Conservation (phyloP, 1,140 invertebrate genomes). For the Sycophaga agraensis region DNA sequence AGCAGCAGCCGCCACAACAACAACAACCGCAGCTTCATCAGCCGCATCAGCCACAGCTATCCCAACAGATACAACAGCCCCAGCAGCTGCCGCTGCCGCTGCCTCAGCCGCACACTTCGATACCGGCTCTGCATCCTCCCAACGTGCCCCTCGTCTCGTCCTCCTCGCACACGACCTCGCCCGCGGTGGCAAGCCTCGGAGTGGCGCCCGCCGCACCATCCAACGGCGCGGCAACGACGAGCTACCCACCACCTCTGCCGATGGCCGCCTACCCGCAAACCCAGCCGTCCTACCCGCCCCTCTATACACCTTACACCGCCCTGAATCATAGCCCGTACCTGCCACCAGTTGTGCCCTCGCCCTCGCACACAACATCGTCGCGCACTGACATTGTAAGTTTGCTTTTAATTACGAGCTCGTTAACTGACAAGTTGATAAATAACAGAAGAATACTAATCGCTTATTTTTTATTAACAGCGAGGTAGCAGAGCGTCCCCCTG, state of each 20-base stretch:
- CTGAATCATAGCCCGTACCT: constrained; percentile 68
- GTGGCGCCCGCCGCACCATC: constrained; percentile 59
- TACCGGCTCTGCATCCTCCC: constrained; percentile 60
- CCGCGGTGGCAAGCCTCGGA: constrained; percentile 61
- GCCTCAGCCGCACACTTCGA: constrained; percentile 50
- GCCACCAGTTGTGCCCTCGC: constrained; percentile 62
- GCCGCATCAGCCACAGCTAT: constrained; percentile 5
- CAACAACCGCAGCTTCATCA: constrained; percentile 31
- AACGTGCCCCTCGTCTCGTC: constrained; percentile 61
- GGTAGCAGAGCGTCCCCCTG: constrained; percentile 53
- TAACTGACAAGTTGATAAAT: too few relatives aligned
- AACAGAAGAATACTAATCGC: too few relatives aligned
- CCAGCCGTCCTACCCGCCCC: constrained; percentile 66
- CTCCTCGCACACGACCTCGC: constrained; percentile 57
- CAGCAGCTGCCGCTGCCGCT: constrained; percentile 38
- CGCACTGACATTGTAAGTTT: constrained; percentile 62
- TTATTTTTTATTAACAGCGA: constrained; percentile 44
- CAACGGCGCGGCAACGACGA: constrained; percentile 56
- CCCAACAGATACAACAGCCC: constrained; percentile 40
- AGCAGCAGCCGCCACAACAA: constrained; percentile 20
- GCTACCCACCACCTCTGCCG: constrained; percentile 53
- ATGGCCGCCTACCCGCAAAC: constrained; percentile 64
- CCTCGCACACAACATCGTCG: constrained; percentile 65
- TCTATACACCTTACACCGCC: constrained; percentile 73
- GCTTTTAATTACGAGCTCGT: too few relatives aligned